These are phyloP conservation scores for Cricetomys ansorgei DNA, from an alignment of 2,113 vertebrate species.

Conservation along the genomic window DNA sequence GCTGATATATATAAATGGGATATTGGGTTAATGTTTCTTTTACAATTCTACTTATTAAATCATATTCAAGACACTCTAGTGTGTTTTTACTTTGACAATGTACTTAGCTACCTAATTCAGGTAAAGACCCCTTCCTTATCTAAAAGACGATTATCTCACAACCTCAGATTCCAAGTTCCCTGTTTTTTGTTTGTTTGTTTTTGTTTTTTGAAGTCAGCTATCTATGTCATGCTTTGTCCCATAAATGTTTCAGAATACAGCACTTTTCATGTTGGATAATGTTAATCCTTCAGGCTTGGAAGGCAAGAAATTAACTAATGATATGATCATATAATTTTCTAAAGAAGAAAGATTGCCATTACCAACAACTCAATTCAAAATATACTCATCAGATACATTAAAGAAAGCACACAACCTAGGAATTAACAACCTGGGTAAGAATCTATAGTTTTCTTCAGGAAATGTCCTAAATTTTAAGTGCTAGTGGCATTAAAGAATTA, in stretches of 20 bases:
- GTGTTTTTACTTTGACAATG: constrained; percentile 41
- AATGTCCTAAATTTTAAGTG: constrained; percentile 25
- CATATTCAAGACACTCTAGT: neutral
- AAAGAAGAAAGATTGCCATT: neutral
- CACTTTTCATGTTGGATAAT: neutral
- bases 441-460: neutral
- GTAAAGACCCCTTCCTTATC: constrained; percentile 32
- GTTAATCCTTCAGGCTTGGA: constrained; percentile 32
- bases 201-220: neutral
- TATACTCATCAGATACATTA: constrained; percentile 22
- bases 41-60: constrained; percentile 52
- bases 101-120: constrained; percentile 31
- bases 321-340: neutral
- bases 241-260: neutral
- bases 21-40: constrained; percentile 38
- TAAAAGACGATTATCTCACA: constrained; percentile 48
- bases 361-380: constrained; percentile 21
- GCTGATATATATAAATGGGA: constrained; percentile 60
- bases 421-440: neutral
- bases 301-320: neutral
- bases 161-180: constrained; percentile 18
- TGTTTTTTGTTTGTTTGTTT: neutral
- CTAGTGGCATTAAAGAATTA: constrained; percentile 14
- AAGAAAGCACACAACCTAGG: neutral
- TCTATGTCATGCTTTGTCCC: neutral